These are phyloP conservation scores for Steatornis caripensis DNA, from an alignment of 2,113 vertebrate genomes.

Conservation along the genomic window DNA sequence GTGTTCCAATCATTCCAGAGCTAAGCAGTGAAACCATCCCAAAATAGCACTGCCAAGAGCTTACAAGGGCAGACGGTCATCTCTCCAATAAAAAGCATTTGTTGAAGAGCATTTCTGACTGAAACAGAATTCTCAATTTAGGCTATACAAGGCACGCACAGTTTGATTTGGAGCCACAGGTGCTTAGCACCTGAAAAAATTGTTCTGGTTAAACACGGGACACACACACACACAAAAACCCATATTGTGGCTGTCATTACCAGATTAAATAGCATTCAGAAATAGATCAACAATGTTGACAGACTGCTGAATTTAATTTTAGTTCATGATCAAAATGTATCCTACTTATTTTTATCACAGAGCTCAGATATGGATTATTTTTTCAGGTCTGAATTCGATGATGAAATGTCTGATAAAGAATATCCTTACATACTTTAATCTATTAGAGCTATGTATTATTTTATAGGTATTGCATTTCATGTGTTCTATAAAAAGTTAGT, in stretches of 20 bases:
- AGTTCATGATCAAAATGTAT: background rate
- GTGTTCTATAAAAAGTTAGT: background rate
- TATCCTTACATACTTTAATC: background rate
- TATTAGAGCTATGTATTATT: background rate
- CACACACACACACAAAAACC: too few species aligned
- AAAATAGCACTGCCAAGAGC: slow-evolving; percentile 54
- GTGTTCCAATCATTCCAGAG: slow-evolving; percentile 35
- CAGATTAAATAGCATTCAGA: slow-evolving; percentile 43
- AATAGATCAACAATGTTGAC: slow-evolving; percentile 42
- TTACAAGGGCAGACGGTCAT: slow-evolving; percentile 48
- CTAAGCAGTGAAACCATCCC: slow-evolving; percentile 37
- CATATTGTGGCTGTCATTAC: background rate
- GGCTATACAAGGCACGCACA: background rate
- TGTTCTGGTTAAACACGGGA: background rate
- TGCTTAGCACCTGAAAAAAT: background rate
- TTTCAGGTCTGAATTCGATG: background rate
- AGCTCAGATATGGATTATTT: slow-evolving; percentile 28
- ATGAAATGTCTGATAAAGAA: background rate
- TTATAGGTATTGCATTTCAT: background rate
- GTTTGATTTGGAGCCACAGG: slow-evolving; percentile 3
- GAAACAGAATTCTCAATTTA: background rate
- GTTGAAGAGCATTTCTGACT: background rate
- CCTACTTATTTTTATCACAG: slow-evolving; percentile 33
- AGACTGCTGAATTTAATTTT: slow-evolving; percentile 25
- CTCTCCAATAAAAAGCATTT: background rate